A percentile compares a stretch with the other conserved stretches of the same genome.
Conservation (phyloP, 2,113 vertebrate species). For the Eonycteris spelaea region DNA sequence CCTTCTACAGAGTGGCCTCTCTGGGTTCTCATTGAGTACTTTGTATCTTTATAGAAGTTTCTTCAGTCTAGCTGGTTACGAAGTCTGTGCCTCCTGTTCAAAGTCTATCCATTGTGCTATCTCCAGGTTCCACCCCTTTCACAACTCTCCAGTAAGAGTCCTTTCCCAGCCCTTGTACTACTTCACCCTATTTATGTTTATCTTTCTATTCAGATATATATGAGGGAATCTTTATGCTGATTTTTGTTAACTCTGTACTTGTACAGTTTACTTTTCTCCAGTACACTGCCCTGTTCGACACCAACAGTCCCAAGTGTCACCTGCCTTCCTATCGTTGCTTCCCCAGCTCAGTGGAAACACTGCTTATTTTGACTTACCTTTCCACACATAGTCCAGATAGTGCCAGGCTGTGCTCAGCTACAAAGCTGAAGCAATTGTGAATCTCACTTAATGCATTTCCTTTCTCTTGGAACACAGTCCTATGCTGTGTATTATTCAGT, state of each 20-base stretch:
- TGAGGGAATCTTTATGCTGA: neutral
- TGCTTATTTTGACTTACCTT: neutral
- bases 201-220: neutral
- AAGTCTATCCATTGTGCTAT: neutral
- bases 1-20: neutral
- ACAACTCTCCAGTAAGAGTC: neutral
- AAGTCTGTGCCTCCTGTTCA: neutral
- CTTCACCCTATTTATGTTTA: neutral
- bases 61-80: neutral
- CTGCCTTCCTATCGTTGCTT: neutral
- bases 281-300: neutral
- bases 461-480: neutral
- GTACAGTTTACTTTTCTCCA: neutral
- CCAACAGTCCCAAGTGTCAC: neutral
- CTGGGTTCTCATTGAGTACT: neutral
- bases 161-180: neutral
- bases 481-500: neutral
- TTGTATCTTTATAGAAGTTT: neutral
- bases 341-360: neutral
- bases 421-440: neutral
- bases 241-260: neutral
- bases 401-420: neutral
- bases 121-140: neutral
- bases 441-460: neutral
- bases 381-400: neutral